A percentile compares a stretch with the other conserved stretches of the same genome.
Evolutionary conservation across 2,113 vertebrate genomes (phyloP).

Genomic region (Mustela lutreola): DNA sequence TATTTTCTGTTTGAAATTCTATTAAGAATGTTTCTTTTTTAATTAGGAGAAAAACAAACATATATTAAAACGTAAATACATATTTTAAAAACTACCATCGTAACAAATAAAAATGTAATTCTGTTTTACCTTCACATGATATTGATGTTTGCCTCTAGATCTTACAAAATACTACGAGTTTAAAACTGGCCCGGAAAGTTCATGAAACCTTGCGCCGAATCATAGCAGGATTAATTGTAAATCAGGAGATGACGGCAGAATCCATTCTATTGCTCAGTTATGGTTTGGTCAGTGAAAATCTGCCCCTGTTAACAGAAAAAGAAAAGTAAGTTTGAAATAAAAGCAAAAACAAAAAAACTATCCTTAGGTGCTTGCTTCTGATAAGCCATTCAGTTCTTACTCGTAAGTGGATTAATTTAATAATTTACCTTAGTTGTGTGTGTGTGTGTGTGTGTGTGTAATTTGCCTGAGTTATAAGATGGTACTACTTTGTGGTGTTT

Average conservation of each 20-base stretch:
- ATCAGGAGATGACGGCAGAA: constrained; percentile 91
- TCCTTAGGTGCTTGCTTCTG: not conserved
- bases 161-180: constrained; percentile 92
- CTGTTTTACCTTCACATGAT: not conserved
- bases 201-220: constrained; percentile 92
- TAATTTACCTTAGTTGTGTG: not conserved
- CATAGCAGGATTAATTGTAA: constrained; percentile 93
- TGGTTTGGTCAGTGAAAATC: constrained; percentile 95
- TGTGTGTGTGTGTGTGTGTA: not conserved
- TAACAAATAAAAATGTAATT: not conserved
- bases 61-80: not conserved
- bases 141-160: constrained; percentile 87
- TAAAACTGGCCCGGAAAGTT: constrained; percentile 95
- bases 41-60: not conserved
- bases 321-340: constrained; percentile 90
- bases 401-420: not conserved
- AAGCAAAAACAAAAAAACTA: not conserved
- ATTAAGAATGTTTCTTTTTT: not conserved
- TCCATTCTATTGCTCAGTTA: constrained; percentile 95
- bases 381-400: not conserved
- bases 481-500: not conserved
- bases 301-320: constrained; percentile 95
- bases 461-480: not conserved
- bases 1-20: not conserved
- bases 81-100: not conserved